These are phyloP conservation scores for Sarcophaga subvicina DNA, from an alignment of 2,888 invertebrate species.

Conservation along the genomic window DNA sequence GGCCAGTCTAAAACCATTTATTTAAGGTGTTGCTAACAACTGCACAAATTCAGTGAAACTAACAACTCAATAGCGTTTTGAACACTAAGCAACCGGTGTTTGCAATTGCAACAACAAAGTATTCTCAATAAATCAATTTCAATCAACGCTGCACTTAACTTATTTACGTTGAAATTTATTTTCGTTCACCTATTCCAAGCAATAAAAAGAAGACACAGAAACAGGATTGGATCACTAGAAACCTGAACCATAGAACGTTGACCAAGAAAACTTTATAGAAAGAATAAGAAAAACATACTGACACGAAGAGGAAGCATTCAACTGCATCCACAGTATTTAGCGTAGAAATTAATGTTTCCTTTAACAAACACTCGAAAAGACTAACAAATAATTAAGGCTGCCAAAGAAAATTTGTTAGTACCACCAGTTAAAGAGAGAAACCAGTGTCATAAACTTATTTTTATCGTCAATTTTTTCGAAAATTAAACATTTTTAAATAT, in stretches of 20 bases:
- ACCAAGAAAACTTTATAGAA: background rate
- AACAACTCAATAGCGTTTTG: background rate
- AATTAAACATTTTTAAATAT: no score
- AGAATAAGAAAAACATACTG: background rate
- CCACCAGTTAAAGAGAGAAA: background rate
- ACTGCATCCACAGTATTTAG: constrained; percentile 52
- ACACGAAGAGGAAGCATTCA: constrained; percentile 30
- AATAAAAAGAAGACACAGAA: constrained; percentile 20
- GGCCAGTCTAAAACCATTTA: no score
- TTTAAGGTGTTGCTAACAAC: no score
- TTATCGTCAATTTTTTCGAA: background rate
- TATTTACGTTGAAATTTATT: constrained; percentile 62
- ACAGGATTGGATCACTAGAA: constrained; percentile 6
- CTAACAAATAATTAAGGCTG: background rate
- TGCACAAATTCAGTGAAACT: no score
- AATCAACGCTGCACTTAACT: constrained; percentile 63
- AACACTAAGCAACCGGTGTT: constrained; percentile 12
- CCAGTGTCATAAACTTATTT: no score
- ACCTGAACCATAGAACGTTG: background rate
- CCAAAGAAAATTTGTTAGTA: background rate
- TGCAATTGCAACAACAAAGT: constrained; percentile 22
- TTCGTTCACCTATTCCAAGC: constrained; percentile 58
- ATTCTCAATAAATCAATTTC: constrained; percentile 64
- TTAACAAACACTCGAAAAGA: constrained; percentile 39
- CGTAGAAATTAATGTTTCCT: constrained; percentile 52